Percentiles rank a stretch among this genome's conserved stretches.
phyloP scores from a whole-genome alignment of 2,797 vertebrate genomes.

The Ciconia nigra region DNA sequence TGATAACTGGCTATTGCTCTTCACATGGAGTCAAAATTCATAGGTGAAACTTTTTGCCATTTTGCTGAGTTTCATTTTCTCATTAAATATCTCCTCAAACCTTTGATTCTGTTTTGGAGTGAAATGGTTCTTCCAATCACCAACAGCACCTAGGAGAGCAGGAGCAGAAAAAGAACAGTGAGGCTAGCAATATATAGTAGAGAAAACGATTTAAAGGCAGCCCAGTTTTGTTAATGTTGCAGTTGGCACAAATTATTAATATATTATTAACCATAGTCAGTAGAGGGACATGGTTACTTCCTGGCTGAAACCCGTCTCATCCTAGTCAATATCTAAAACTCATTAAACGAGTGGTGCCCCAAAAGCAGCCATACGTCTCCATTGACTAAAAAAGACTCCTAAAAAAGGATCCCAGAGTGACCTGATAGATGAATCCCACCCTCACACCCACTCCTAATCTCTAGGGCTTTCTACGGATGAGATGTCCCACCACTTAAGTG shows the following conservation, averaged over 20 bases:
- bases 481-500: not conserved
- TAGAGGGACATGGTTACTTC: not conserved
- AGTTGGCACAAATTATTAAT: not conserved
- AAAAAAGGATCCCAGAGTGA: not conserved
- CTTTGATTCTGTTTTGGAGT: constrained; percentile 73
- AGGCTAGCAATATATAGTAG: not conserved
- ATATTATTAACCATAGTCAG: not conserved
- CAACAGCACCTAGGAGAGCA: constrained; percentile 68
- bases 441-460: not conserved
- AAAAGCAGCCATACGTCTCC: not conserved
- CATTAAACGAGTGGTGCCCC: not conserved
- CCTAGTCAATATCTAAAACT: not conserved
- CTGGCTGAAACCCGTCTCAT: not conserved
- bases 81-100: constrained; percentile 75
- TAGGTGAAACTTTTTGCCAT: constrained; percentile 69
- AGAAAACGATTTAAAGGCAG: not conserved
- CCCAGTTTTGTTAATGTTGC: not conserved
- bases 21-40: constrained; percentile 42
- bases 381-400: not conserved
- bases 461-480: not conserved
- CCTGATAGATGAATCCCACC: not conserved
- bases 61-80: constrained; percentile 77
- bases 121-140: constrained; percentile 80
- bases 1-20: not conserved
- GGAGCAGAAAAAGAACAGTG: not conserved